These are phyloP conservation scores for Prenolepis imparis DNA, from an alignment of 2,888 invertebrate species.

Conservation along the genomic window DNA sequence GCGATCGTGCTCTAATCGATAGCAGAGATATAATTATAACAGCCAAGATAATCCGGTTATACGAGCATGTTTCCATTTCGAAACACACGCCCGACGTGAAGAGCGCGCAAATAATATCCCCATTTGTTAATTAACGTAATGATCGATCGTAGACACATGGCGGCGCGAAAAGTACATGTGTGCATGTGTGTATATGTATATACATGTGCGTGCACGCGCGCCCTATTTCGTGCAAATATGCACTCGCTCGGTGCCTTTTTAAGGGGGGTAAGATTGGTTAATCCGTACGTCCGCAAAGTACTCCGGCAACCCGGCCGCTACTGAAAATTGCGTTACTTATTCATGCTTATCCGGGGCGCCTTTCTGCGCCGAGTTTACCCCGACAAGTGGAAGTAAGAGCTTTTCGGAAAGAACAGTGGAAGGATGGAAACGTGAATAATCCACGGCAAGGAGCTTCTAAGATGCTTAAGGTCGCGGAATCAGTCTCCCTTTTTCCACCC, in stretches of 20 bases:
- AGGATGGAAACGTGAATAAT: constrained; percentile 63
- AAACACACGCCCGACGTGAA: constrained; percentile 11
- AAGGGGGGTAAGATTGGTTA: constrained; percentile 34
- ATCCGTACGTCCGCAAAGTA: constrained; percentile 46
- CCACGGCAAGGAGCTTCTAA: constrained; percentile 55
- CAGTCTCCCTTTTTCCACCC: constrained; percentile 6
- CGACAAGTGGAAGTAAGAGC: constrained; percentile 55
- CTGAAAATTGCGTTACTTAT: constrained; percentile 53
- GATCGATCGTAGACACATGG: constrained; percentile 29
- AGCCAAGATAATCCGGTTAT: constrained; percentile 24
- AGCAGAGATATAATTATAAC: constrained; percentile 10
- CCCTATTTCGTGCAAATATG: constrained; percentile 4
- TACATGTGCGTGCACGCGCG: not conserved
- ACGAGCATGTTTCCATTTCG: not conserved
- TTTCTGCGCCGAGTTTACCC: constrained; percentile 51
- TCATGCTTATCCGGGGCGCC: constrained; percentile 52
- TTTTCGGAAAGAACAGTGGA: constrained; percentile 52
- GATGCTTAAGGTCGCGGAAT: constrained; percentile 61
- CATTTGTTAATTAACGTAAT: constrained; percentile 45
- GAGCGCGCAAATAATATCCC: constrained; percentile 36
- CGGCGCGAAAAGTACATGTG: not conserved
- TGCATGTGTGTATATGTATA: no score
- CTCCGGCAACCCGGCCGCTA: constrained; percentile 30
- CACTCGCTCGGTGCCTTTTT: constrained; percentile 38
- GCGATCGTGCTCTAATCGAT: not conserved